Base-by-base conservation (phyloP, 2,113 vertebrate genomes). In the Ictalurus furcatus region DNA sequence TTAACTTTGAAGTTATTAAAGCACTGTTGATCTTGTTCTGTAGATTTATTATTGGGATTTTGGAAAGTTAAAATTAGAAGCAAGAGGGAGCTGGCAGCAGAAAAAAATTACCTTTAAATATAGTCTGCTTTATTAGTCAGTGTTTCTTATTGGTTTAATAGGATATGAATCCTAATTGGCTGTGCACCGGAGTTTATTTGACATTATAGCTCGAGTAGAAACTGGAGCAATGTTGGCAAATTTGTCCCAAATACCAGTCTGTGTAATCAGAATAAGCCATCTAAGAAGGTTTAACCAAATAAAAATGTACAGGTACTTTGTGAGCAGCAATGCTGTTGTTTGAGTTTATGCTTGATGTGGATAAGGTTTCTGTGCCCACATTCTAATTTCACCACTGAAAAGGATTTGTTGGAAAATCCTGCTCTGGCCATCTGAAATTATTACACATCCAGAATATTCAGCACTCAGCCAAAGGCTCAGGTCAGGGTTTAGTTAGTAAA, bases 301-400 rank as follows among this genome's bases (percentile, higher is more conserved):
- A 84, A 28, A 63, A 44, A n/a, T 56, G 34, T 52, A 44, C 40
- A 34, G 19, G 61, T 30, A 25, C 84, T 65, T 34, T 58, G 34
- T 79, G 82, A 90, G 83, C 52, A 90, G 83, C 81, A 40, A 16
- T 86, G 17, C 54, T 78, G n/a, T 61, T 83, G 25, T 76, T 56
- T 48, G 30, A 83, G 73, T 40, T 61, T 54, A 52, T 44, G 28
- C 30, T 59, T 44, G 65, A 86, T 83, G 87, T 6, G 54, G 48
- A 58, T 71, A 69, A 34, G 58, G 63, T n/a, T 40, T 44, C 7
- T 67, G 12, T 84, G 61, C 48, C 80, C 9, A 71, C 25, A 52
- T 88, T 88, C n/a, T 86, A 48, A 88, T 90, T 84, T 58, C 25
- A 56, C 6, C 25, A 76, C 71, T 52, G 80, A 88, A 65, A 65